Percentiles rank a stretch among this genome's conserved stretches.
phyloP scores from a whole-genome alignment of 1,140 invertebrate species.

The Triops longicaudatus region DNA sequence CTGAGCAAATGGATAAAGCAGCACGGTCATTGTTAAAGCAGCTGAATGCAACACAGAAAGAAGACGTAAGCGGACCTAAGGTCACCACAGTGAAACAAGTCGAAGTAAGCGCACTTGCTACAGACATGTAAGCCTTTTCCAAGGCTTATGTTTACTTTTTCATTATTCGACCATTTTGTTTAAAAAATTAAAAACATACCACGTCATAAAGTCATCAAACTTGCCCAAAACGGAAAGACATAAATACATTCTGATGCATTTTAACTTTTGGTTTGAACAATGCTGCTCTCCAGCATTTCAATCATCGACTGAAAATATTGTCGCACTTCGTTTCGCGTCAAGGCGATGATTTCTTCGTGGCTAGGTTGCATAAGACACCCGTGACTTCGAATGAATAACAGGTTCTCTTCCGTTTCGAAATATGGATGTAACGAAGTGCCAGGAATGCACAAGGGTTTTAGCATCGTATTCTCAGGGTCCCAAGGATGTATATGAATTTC shows the following conservation, averaged over 20 bases:
- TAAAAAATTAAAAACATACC: not conserved
- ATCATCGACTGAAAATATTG: not conserved
- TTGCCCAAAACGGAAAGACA: not conserved
- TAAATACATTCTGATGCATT: not conserved
- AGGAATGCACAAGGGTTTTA: not conserved
- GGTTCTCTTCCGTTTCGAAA: not conserved
- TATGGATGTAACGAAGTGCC: not conserved
- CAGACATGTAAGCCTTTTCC: not conserved
- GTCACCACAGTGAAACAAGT: not conserved
- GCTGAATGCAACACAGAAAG: not conserved
- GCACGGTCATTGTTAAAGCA: not conserved
- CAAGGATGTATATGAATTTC: constrained; percentile 17
- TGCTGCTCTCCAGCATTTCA: not conserved
- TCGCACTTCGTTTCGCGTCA: not conserved
- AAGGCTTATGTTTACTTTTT: not conserved
- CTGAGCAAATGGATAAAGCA: not conserved
- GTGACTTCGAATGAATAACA: not conserved
- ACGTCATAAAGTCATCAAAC: not conserved
- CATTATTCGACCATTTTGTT: not conserved
- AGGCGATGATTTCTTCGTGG: not conserved
- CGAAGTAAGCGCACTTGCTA: not conserved
- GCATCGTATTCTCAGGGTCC: constrained; percentile 5
- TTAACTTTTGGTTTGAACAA: not conserved
- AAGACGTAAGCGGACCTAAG: not conserved
- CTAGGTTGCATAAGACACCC: not conserved